A percentile compares a stretch with the other conserved stretches of the same genome.
Conservation (phyloP, 2,888 invertebrate species). For the Pyrochroa serraticornis region DNA sequence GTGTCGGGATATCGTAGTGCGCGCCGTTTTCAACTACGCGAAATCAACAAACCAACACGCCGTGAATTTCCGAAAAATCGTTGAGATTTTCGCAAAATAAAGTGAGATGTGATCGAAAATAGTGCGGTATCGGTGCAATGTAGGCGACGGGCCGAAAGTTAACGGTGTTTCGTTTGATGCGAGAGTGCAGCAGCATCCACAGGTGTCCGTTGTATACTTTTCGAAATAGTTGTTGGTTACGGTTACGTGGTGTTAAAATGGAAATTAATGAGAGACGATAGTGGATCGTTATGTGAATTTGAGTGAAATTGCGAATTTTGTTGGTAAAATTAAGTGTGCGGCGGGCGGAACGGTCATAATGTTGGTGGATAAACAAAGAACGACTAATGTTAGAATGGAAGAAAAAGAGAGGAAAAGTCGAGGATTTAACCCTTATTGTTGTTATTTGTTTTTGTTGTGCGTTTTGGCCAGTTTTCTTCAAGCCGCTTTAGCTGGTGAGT, state of each 20-base stretch:
- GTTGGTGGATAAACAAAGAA: conserved; percentile 10
- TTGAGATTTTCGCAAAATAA: too few species aligned
- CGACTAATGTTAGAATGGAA: conserved; percentile 9
- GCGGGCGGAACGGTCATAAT: conserved; percentile 7
- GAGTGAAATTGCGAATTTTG: background rate
- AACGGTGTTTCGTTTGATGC: conserved; percentile 24
- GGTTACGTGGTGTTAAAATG: conserved; percentile 14
- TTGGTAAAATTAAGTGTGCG: too few species aligned
- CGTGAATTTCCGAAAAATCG: too few species aligned
- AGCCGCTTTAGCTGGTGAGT: conserved; percentile 20
- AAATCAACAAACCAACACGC: too few species aligned
- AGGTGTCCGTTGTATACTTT: conserved; percentile 16
- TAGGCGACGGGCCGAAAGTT: conserved; percentile 15
- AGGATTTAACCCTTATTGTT: background rate
- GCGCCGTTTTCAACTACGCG: too few species aligned
- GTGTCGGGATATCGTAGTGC: background rate
- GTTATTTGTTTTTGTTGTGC: conserved; percentile 20
- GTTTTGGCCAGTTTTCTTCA: conserved; percentile 17
- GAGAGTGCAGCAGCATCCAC: conserved; percentile 18
- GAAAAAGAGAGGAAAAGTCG: conserved; percentile 17
- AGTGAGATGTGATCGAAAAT: too few species aligned
- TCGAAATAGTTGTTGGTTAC: conserved; percentile 9
- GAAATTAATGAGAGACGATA: conserved; percentile 5
- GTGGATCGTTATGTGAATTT: conserved; percentile 9
- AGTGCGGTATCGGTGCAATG: background rate